Evolutionary conservation across 2,797 vertebrate genomes (phyloP).

Genomic region (Rhinatrema bivittatum): DNA sequence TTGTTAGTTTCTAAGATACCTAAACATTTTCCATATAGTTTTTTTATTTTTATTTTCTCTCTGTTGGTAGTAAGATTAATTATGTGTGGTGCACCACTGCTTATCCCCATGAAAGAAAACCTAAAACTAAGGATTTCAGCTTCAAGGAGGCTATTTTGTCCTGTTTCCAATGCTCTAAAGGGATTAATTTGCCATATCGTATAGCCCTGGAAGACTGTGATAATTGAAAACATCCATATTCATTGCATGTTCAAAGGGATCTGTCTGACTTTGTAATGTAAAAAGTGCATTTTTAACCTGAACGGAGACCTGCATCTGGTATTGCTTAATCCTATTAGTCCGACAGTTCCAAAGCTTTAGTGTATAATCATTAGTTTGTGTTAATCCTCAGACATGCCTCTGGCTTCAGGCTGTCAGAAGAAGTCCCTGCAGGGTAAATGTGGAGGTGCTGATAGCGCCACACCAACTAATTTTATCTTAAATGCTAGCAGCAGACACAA

Average conservation of each 20-base stretch:
- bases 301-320: slow-evolving; percentile 77
- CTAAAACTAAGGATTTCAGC: slow-evolving; percentile 71
- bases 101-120: slow-evolving; percentile 76
- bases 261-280: slow-evolving; percentile 84
- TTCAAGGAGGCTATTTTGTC: slow-evolving; percentile 78
- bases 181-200: slow-evolving; percentile 82
- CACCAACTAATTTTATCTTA: slow-evolving; percentile 80
- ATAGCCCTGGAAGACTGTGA: slow-evolving; percentile 81
- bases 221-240: slow-evolving; percentile 88
- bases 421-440: slow-evolving; percentile 78
- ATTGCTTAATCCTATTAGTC: slow-evolving; percentile 84
- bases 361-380: slow-evolving; percentile 81
- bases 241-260: slow-evolving; percentile 84
- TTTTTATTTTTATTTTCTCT: slow-evolving; percentile 40
- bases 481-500: slow-evolving; percentile 74
- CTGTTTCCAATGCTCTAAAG: slow-evolving; percentile 79
- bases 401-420: slow-evolving; percentile 74
- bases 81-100: slow-evolving; percentile 70
- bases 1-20: too few species aligned
- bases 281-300: slow-evolving; percentile 85
- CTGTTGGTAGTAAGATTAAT: slow-evolving; percentile 77
- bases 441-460: slow-evolving; percentile 75
- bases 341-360: slow-evolving; percentile 81
- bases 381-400: slow-evolving; percentile 80
- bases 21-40: slow-evolving; percentile 40